A percentile compares a stretch with the other conserved stretches of the same genome.
These are phyloP conservation scores for Callorhinus ursinus DNA, from an alignment of 2,113 vertebrate species.

Conservation along the genomic window DNA sequence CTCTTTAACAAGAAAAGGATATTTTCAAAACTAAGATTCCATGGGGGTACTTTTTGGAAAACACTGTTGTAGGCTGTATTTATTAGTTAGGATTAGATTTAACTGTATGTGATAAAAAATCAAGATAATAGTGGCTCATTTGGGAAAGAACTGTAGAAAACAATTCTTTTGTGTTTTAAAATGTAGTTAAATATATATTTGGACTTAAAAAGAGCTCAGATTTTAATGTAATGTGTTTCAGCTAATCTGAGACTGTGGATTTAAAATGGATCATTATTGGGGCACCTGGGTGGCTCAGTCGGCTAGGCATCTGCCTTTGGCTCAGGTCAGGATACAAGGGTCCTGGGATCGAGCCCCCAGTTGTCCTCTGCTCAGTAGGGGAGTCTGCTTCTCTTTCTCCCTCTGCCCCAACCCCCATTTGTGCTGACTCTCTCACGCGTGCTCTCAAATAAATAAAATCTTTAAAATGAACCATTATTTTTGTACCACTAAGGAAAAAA, in stretches of 20 bases:
- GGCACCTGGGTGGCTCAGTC: not conserved
- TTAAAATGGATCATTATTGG: not conserved
- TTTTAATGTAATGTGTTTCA: constrained; percentile 40
- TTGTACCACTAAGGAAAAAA: not conserved
- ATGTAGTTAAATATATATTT: constrained; percentile 17
- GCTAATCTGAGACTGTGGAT: not conserved
- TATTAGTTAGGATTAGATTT: not conserved
- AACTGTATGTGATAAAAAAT: not conserved
- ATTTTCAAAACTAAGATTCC: not conserved
- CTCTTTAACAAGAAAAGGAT: not conserved
- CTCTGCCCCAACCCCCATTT: not conserved
- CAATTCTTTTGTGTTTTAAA: not conserved
- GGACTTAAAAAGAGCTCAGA: not conserved
- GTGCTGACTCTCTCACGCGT: not conserved
- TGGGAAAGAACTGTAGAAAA: not conserved
- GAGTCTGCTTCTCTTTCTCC: not conserved
- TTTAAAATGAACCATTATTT: constrained; percentile 33
- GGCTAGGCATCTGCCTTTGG: not conserved
- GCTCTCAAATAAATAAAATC: not conserved
- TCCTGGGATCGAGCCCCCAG: not conserved
- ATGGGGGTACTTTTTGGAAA: not conserved
- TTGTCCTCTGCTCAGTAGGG: not conserved
- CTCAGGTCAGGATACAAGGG: not conserved
- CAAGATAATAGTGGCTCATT: not conserved
- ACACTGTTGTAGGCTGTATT: not conserved